Evolutionary conservation across 2,113 vertebrate species (phyloP).

Genomic region (Elephantulus edwardii): DNA sequence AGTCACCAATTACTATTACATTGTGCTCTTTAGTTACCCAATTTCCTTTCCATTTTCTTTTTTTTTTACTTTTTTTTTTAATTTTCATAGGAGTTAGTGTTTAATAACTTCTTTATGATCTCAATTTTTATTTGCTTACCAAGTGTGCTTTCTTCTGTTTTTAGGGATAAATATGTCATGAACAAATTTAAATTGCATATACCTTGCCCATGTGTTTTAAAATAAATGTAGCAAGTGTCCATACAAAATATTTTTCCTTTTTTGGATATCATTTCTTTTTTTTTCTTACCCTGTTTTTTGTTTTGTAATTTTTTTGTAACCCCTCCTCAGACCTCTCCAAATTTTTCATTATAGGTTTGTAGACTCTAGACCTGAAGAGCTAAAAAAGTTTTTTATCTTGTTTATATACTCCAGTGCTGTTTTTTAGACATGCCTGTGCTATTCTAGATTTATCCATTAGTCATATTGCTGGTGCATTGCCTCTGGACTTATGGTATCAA

Average conservation of each 20-base stretch:
- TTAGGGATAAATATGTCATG: background rate
- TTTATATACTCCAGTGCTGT: too few relatives aligned
- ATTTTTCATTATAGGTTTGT: background rate
- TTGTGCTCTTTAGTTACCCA: background rate
- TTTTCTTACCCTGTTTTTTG: background rate
- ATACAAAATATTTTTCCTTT: background rate
- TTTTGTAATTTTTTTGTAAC: background rate
- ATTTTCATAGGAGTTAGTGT: background rate
- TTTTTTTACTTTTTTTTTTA: too few relatives aligned
- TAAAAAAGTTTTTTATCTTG: background rate
- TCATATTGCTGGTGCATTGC: background rate
- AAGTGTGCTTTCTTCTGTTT: background rate
- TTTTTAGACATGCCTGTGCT: background rate
- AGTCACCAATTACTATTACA: background rate
- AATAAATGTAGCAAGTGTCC: background rate
- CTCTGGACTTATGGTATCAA: background rate
- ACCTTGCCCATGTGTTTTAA: background rate
- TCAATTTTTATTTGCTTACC: background rate
- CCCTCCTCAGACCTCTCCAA: background rate
- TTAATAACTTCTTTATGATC: background rate
- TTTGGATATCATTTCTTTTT: background rate
- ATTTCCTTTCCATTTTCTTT: background rate
- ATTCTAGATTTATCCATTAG: background rate
- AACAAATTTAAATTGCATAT: background rate
- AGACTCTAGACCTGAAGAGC: constrained; percentile 20